Evolutionary conservation across 2,888 invertebrate genomes (phyloP), one percentile per base, ranked within the genome.

Genomic region (Ormia ochracea): DNA sequence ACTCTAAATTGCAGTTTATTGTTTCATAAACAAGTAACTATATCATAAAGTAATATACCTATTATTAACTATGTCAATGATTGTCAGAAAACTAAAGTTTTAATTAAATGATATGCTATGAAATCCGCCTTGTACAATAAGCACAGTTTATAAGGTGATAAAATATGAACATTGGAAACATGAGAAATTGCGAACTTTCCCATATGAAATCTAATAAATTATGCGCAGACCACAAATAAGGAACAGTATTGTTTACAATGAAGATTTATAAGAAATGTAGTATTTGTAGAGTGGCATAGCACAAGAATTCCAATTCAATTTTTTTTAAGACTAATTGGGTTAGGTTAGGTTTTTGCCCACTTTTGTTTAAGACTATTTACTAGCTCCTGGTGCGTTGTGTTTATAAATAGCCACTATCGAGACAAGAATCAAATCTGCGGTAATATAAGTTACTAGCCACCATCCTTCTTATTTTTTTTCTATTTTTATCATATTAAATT

Each of bases 201-300:
- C n/a, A n/a, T 59, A 59, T 41, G 28, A 75, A 26, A 17, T 36
- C 21, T 36, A 61, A 76, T 76, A 69, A 69, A 76, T 54, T 69
- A 65, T 61, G 50, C 50, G 61, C 50, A 59, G 52, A 54, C 63
- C 65, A 56, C 63, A 43, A 33, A 19, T 19, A 1, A 1, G 12
- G 9, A 23, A 4, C 0, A 26, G 1, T 63, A 45, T 36, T 19
- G 26, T 45, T 61, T 3, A 19, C 19, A 19, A 19, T 19, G 43
- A 10, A 19, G 19, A 19, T 19, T 14, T 14, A 41, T 41, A 4
- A 6, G 2, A 33, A 33, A 4, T 2, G 7, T 6, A 33, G 2
- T 33, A 2, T 6, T 5, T 7, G 28, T 28, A 33, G 2, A 9
- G 33, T 10, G 2, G 33, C 33, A 2, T 7, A 10, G 4, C 33